Evolutionary conservation across 1,140 invertebrate species (phyloP), one percentile per base, ranked within the genome.

Genomic region (Ctenoplectra terminalis): DNA sequence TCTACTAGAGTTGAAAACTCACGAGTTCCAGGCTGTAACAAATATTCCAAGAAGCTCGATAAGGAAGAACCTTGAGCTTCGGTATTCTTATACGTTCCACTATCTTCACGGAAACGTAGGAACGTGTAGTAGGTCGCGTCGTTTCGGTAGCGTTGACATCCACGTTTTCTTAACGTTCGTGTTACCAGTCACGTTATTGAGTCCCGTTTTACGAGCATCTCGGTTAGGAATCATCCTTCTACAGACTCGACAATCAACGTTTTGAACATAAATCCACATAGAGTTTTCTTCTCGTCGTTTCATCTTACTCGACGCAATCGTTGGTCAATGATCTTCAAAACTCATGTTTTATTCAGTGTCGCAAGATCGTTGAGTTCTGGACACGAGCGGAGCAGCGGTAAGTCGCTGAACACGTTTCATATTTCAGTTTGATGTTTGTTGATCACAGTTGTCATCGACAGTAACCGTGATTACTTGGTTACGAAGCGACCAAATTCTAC

Each of bases 341-440:
- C 9, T 40, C 40, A 40, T 40, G 4, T 40, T 40, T 9, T 5
- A 40, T 40, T 40, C 9, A 9, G 40, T 9, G 40, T 5, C 40
- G 40, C n/a, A 77, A 43, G 50, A 69, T 58, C 37, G 43, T 52
- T 43, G 15, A 23, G 13, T 46, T 48, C 26, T 31, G n/a, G 40
- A 77, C 58, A 64, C 58, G 72, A 6, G 50, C 69, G n/a, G 31
- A n/a, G 37, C 15, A 54, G 54, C 29, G 26, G 31, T 61, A 34
- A 15, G 2, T 50, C 17, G 43, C 29, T 69, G 20, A 77, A 63
- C 74, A 77, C 74, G 63, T 77, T 63, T 77, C 69, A 77, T 69
- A 50, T 50, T 58, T 43, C 74, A 56, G 34, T 76, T 67, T 61
- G 34, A n/a, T n/a, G 34, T 23, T 56, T 17, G 37, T 15, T 77